phyloP scores from a whole-genome alignment of 2,113 vertebrate genomes.

The Carassius gibelio region DNA sequence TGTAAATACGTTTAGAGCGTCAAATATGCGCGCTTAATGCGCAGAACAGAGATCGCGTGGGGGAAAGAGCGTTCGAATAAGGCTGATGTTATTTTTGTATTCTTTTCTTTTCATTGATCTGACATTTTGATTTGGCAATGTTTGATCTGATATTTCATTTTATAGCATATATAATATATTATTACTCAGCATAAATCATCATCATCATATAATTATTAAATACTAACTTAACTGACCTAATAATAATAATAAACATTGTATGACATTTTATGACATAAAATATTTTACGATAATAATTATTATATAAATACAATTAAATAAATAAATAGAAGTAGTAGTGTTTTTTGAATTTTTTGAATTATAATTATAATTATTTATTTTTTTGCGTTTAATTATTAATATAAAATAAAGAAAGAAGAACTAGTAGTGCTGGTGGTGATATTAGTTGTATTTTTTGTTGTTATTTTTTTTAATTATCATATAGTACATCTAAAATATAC shows the following conservation, averaged over 20 bases:
- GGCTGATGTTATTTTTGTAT: background rate
- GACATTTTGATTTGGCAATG: background rate
- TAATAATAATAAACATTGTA: too few species aligned
- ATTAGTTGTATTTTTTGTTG: background rate
- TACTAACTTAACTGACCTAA: too few species aligned
- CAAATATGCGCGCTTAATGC: constrained; percentile 18
- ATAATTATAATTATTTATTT: too few species aligned
- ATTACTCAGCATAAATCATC: background rate
- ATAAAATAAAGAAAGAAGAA: too few species aligned
- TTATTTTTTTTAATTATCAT: too few species aligned
- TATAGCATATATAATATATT: background rate
- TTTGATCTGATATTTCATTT: background rate
- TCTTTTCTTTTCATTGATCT: too few species aligned
- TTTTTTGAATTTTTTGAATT: too few species aligned
- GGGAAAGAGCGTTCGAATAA: background rate
- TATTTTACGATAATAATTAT: too few species aligned
- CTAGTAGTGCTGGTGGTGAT: background rate
- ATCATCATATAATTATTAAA: too few species aligned
- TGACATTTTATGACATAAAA: too few species aligned
- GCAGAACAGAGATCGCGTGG: background rate
- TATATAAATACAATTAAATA: background rate
- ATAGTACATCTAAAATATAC: too few species aligned
- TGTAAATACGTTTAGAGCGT: constrained; percentile 10
- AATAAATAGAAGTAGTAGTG: background rate
- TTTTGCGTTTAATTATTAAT: too few species aligned